Evolutionary conservation across 2,113 vertebrate species (phyloP).

Genomic region (Scomber japonicus): DNA sequence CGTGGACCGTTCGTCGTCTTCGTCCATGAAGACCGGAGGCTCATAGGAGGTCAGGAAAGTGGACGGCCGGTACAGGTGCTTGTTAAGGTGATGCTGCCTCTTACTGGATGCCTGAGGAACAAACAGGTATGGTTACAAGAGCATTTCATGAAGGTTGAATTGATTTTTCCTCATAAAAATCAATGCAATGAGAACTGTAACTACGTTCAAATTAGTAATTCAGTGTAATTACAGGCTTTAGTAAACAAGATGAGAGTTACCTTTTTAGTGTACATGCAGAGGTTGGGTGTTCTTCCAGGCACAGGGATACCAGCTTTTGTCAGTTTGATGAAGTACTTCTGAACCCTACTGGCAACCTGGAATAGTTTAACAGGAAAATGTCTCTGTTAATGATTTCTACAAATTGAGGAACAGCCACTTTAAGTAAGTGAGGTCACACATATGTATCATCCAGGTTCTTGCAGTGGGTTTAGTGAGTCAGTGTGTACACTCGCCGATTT

Average conservation of each 20-base stretch:
- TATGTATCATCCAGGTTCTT: constrained; percentile 4
- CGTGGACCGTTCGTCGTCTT: constrained; percentile 94
- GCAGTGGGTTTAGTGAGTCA: background rate
- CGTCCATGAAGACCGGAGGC: constrained; percentile 98
- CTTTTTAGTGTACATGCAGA: constrained; percentile 99
- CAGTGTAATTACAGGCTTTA: background rate
- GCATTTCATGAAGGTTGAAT: background rate
- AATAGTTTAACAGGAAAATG: constrained; percentile 51
- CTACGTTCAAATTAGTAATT: background rate
- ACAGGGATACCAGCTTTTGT: constrained; percentile 99
- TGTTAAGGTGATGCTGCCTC: constrained; percentile 97
- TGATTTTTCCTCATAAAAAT: background rate
- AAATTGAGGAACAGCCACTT: constrained; percentile 35
- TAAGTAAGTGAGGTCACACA: constrained; percentile 24
- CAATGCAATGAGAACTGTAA: background rate
- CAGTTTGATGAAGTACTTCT: constrained; percentile 99
- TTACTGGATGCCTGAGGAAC: constrained; percentile 91
- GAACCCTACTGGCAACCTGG: constrained; percentile 97
- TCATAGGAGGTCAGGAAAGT: constrained; percentile 99
- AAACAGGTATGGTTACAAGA: background rate
- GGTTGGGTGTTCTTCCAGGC: constrained; percentile 96
- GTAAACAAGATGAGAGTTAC: constrained; percentile 73
- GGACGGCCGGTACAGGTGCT: constrained; percentile 97
- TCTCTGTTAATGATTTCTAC: constrained; percentile 45
- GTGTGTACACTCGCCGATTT: background rate